Evolutionary conservation across 1,140 invertebrate species (phyloP).

Genomic region (Camponotus pennsylvanicus): DNA sequence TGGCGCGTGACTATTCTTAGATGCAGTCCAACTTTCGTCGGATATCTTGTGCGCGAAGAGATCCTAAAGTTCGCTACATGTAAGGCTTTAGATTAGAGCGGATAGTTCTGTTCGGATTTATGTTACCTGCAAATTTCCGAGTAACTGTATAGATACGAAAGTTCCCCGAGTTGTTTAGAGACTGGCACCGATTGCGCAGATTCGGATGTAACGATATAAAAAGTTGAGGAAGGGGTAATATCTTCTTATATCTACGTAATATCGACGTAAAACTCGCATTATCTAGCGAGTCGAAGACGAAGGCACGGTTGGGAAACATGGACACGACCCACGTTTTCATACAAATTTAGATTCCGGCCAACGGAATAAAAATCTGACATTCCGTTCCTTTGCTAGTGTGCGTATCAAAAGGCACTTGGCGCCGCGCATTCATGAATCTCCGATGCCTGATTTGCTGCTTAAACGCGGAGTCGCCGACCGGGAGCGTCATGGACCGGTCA

Average conservation of each 20-base stretch:
- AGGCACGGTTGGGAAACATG: background rate
- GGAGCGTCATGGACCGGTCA: slow-evolving; percentile 55
- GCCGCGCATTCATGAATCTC: slow-evolving; percentile 27
- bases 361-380: background rate
- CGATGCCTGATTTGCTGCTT: slow-evolving; percentile 44
- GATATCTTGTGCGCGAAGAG: slow-evolving; percentile 35
- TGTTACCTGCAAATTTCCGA: slow-evolving; percentile 45
- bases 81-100: slow-evolving; percentile 47
- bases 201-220: slow-evolving; percentile 18
- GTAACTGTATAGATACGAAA: slow-evolving; percentile 31
- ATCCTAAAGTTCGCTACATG: slow-evolving; percentile 39
- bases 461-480: slow-evolving; percentile 44
- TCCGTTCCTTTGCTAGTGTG: background rate
- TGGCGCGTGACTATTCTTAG: slow-evolving; percentile 56
- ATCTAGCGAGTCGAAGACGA: background rate
- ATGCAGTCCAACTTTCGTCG: slow-evolving; percentile 55
- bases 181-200: slow-evolving; percentile 38
- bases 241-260: background rate
- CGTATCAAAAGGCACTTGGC: slow-evolving; percentile 32
- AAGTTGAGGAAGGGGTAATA: slow-evolving; percentile 25
- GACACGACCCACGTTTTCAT: background rate
- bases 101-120: slow-evolving; percentile 46
- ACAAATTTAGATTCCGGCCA: background rate
- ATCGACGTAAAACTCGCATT: slow-evolving; percentile 2
- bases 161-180: slow-evolving; percentile 40